Evolutionary conservation across 2,113 vertebrate genomes (phyloP).

Genomic region (Zingel zingel): DNA sequence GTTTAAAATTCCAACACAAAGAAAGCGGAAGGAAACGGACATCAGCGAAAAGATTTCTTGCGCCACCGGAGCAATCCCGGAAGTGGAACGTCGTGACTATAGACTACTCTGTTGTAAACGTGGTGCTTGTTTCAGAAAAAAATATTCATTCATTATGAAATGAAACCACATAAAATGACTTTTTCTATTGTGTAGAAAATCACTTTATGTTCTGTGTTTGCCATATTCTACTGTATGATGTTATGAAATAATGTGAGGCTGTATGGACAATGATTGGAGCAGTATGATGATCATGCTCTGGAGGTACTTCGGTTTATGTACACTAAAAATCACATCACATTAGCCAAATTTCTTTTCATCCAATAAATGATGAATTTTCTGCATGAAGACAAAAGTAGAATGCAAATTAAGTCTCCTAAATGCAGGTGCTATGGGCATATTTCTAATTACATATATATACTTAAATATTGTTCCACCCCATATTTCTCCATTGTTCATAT

Average conservation of each 20-base stretch:
- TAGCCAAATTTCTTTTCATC: background rate
- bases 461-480: constrained; percentile 12
- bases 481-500: constrained; percentile 13
- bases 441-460: constrained; percentile 45
- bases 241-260: background rate
- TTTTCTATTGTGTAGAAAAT: background rate
- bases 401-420: constrained; percentile 1
- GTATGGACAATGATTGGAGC: background rate
- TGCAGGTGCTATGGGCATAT: background rate
- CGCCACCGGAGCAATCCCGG: too few relatives aligned
- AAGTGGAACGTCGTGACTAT: too few relatives aligned
- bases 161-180: constrained; percentile 6
- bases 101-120: background rate
- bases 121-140: constrained; percentile 8
- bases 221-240: background rate
- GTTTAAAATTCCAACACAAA: too few relatives aligned
- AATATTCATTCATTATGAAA: constrained; percentile 1
- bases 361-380: background rate
- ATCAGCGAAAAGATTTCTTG: too few relatives aligned
- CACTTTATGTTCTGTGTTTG: background rate
- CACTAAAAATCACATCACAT: background rate
- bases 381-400: constrained; percentile 12
- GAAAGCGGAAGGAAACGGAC: too few relatives aligned
- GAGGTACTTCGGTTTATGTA: background rate
- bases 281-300: background rate